Conservation (phyloP, 2,113 vertebrate genomes). For the Trichomycterus rosablanca region DNA sequence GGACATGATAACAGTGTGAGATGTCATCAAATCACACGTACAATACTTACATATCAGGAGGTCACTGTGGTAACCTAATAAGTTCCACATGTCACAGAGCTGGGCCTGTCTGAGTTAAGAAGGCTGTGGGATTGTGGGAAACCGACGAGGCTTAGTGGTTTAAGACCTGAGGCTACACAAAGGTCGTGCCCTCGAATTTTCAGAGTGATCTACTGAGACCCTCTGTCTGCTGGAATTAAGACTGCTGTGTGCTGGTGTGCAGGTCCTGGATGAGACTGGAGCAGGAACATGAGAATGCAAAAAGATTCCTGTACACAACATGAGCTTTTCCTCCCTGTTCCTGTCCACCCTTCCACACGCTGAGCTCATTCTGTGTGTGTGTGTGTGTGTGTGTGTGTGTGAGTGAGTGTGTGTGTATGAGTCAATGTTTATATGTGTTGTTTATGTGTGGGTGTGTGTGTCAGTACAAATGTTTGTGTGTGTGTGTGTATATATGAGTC, state of each 20-base stretch:
- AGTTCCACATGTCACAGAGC: constrained; percentile 38
- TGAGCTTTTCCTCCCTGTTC: constrained; percentile 38
- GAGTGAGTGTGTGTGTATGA: too few relatives aligned
- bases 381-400: constrained; percentile 27
- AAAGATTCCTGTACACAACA: constrained; percentile 28
- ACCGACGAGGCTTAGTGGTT: constrained; percentile 21
- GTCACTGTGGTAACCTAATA: constrained; percentile 16
- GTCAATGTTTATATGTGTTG: too few relatives aligned
- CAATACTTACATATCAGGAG: background rate
- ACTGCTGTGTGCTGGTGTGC: constrained; percentile 10
- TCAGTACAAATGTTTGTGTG: too few relatives aligned
- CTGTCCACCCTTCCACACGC: constrained; percentile 17
- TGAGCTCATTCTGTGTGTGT: constrained; percentile 33
- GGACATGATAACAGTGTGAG: too few relatives aligned
- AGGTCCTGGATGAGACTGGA: constrained; percentile 7
- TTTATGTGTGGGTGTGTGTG: too few relatives aligned
- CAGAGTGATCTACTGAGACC: constrained; percentile 29
- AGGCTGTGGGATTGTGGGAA: constrained; percentile 35
- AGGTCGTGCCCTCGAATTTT: constrained; percentile 38
- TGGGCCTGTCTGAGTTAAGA: background rate
- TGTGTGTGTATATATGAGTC: too few relatives aligned
- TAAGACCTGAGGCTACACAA: constrained; percentile 29
- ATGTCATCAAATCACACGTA: too few relatives aligned
- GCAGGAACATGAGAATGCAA: constrained; percentile 26
- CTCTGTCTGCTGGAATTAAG: background rate